phyloP scores from a whole-genome alignment of 2,797 vertebrate species.

The Hydrophis major region DNA sequence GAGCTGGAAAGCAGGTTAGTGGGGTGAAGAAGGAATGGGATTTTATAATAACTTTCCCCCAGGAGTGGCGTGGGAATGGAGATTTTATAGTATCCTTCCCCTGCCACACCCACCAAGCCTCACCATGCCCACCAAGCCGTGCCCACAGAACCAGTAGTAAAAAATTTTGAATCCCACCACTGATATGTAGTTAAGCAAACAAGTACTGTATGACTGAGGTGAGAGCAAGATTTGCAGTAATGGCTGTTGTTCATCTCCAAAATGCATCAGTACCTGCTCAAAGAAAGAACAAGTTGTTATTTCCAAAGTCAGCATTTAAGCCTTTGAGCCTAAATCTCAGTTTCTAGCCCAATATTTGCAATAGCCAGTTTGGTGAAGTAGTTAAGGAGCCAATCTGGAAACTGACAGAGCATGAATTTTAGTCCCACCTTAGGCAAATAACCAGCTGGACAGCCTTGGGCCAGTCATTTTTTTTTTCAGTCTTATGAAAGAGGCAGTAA shows the following conservation, averaged over 20 bases:
- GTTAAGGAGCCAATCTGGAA: background rate
- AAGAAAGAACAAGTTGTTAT: background rate
- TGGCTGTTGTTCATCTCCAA: background rate
- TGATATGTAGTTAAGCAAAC: no score
- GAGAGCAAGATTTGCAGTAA: background rate
- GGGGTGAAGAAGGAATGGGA: no score
- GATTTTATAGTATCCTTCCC: no score
- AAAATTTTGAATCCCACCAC: no score
- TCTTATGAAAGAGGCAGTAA: background rate
- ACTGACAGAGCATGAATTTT: background rate
- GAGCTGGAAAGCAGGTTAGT: no score
- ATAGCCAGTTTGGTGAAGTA: background rate
- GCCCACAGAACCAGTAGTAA: no score
- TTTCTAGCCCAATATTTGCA: background rate
- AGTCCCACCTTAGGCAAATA: background rate
- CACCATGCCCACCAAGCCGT: no score
- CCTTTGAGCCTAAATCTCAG: background rate
- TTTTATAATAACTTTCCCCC: no score
- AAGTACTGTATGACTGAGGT: background rate
- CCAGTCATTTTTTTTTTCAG: background rate
- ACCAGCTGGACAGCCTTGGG: background rate
- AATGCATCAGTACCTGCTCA: background rate
- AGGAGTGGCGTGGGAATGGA: no score
- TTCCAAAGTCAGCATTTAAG: background rate
- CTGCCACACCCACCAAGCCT: no score